Base-by-base conservation (phyloP, 1,140 invertebrate genomes). In the Trachymyrmex cornetzi region DNA sequence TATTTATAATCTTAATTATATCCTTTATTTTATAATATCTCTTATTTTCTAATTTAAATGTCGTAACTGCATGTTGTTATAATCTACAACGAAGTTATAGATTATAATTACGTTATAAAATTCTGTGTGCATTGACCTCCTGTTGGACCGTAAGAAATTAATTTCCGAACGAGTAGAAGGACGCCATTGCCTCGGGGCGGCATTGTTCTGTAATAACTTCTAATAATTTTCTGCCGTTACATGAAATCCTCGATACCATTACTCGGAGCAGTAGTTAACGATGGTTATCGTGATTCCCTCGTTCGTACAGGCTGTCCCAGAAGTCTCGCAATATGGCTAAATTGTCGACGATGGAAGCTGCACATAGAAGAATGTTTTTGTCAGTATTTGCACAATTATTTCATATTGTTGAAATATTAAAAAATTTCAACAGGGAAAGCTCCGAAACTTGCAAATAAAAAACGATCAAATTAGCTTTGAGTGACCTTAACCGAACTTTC, bases 181-280 rank as follows among this genome's bases (percentile, higher is more conserved):
- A 89, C 77, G 61, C 69, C 44, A 19, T 77, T n/a, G 34, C 53
- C 55, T 71, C 59, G 75, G 22, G 87, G 57, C 64, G 34, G 74
- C 53, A 84, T 84, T 84, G 89, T 84, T 87, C 87, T 30, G 74
- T 64, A 74, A 89, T 91, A 91, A 91, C 53, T 91, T 91, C 63
- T 91, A 91, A 91, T 91, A 80, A 91, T 90, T 90, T 86, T 81
- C 82, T 77, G 59, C 74, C 85, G 59, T 72, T 72, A 66, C 30
- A 27, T 38, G 38, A 75, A 77, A 61, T 69, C n/a, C 30, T 77
- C 82, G 50, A 79, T 85, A 79, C 72, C 66, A 79, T 79, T 79
- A 85, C 24, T 72, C 24, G 55, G 53, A 14, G 19, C 38, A 22
- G 19, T 67, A 38, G 69, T 72, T 84, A 84, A 84, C 59, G 80